These are phyloP conservation scores for Perodicticus potto DNA, from an alignment of 2,797 vertebrate species.

Conservation along the genomic window DNA sequence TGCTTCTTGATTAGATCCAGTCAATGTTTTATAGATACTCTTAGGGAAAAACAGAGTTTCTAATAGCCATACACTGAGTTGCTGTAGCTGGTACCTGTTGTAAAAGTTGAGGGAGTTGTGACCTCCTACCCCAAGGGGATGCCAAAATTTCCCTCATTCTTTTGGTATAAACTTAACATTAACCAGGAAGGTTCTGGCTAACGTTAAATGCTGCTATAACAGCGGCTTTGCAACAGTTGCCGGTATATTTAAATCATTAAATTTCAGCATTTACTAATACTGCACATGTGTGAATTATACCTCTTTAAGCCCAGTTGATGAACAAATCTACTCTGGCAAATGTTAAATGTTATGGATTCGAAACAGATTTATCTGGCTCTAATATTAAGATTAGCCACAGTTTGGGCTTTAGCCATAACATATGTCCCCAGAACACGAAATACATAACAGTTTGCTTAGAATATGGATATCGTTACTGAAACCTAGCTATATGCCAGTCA, in stretches of 20 bases:
- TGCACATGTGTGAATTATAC: slow-evolving; percentile 82
- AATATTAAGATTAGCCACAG: slow-evolving; percentile 84
- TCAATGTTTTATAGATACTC: neutral
- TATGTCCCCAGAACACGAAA: slow-evolving; percentile 81
- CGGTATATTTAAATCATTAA: slow-evolving; percentile 77
- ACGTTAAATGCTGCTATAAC: slow-evolving; percentile 54
- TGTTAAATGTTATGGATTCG: slow-evolving; percentile 79
- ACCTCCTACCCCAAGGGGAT: neutral
- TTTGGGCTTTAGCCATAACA: slow-evolving; percentile 82
- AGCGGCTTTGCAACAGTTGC: slow-evolving; percentile 70
- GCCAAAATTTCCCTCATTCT: slow-evolving; percentile 59
- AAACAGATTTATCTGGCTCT: slow-evolving; percentile 84
- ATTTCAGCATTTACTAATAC: slow-evolving; percentile 79
- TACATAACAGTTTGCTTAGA: slow-evolving; percentile 75
- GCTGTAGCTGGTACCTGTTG: neutral
- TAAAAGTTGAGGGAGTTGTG: neutral
- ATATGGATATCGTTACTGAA: slow-evolving; percentile 75
- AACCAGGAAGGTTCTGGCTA: slow-evolving; percentile 76
- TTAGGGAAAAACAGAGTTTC: neutral
- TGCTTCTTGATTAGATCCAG: neutral
- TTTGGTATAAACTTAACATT: slow-evolving; percentile 61
- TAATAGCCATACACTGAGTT: rapidly evolving
- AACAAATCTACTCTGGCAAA: slow-evolving; percentile 82
- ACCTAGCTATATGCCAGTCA: neutral
- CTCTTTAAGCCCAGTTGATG: slow-evolving; percentile 79